phyloP scores from a whole-genome alignment of 35 echinoderm and acorn worm species.

The Patiria miniata region DNA sequence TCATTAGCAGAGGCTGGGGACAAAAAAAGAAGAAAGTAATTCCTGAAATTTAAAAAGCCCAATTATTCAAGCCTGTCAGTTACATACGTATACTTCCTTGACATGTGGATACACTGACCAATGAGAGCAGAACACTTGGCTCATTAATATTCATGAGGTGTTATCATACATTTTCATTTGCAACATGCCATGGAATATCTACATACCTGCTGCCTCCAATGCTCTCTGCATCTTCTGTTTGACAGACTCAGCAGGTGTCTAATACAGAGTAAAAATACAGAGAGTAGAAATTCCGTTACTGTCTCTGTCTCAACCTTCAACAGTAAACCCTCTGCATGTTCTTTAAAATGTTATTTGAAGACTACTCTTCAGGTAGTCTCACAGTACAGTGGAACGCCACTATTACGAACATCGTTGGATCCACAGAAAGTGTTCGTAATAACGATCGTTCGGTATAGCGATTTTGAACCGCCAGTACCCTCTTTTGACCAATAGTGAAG shows the following conservation, averaged over 20 bases:
- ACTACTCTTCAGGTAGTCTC: neutral
- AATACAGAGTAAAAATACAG: neutral
- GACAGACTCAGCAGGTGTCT: slow-evolving; percentile 18
- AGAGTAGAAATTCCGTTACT: neutral
- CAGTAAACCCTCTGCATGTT: neutral
- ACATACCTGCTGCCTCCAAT: slow-evolving; percentile 27
- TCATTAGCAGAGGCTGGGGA: slow-evolving; percentile 39
- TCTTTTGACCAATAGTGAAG: too few species aligned
- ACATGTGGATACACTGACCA: neutral
- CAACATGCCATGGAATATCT: neutral
- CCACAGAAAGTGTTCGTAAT: too few species aligned
- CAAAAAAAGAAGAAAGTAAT: neutral
- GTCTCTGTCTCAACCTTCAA: neutral
- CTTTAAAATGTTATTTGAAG: neutral
- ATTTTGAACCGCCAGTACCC: too few species aligned
- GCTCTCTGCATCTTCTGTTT: slow-evolving; percentile 37
- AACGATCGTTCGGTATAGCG: too few species aligned
- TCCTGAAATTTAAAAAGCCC: neutral
- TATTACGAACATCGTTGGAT: too few species aligned
- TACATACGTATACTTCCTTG: neutral
- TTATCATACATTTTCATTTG: neutral
- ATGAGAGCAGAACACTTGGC: too few species aligned
- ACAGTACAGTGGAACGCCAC: too few species aligned
- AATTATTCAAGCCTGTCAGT: neutral
- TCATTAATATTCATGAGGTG: neutral